Conservation (phyloP, 2,888 invertebrate genomes). For the Oligia strigilis region DNA sequence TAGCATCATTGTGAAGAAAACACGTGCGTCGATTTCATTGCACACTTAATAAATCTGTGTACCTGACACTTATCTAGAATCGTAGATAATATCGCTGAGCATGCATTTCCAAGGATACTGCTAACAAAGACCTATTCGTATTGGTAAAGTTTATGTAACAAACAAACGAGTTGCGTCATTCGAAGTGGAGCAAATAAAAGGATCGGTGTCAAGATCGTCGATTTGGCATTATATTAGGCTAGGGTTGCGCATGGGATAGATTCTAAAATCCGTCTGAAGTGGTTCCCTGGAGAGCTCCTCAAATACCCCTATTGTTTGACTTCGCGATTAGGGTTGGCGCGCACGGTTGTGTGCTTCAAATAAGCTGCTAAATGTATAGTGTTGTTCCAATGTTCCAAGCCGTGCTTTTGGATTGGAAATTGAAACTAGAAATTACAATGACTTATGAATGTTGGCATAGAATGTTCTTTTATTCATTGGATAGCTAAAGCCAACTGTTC, state of each 20-base stretch:
- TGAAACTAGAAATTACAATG: constrained; percentile 29
- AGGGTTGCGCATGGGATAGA: constrained; percentile 56
- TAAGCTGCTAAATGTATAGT: constrained; percentile 22
- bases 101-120: constrained; percentile 11
- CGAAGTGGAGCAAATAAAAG: constrained; percentile 62
- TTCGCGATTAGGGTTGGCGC: constrained; percentile 26
- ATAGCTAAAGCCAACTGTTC: constrained; percentile 32
- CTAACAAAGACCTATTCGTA: constrained; percentile 4
- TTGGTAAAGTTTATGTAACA: constrained; percentile 46
- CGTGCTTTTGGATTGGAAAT: constrained; percentile 20
- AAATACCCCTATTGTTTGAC: constrained; percentile 71
- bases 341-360: constrained; percentile 18
- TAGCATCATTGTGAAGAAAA: constrained; percentile 65
- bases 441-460: constrained; percentile 22
- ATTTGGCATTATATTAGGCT: constrained; percentile 67
- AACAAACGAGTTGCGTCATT: constrained; percentile 65
- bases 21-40: constrained; percentile 62
- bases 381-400: constrained; percentile 1
- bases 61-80: not conserved
- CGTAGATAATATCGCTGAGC: constrained; percentile 13
- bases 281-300: constrained; percentile 74
- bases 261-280: constrained; percentile 72
- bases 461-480: constrained; percentile 53
- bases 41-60: constrained; percentile 2
- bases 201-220: constrained; percentile 65